A percentile compares a stretch with the other conserved stretches of the same genome.
Evolutionary conservation across 1,140 invertebrate species (phyloP).

Genomic region (Eumeta japonica): DNA sequence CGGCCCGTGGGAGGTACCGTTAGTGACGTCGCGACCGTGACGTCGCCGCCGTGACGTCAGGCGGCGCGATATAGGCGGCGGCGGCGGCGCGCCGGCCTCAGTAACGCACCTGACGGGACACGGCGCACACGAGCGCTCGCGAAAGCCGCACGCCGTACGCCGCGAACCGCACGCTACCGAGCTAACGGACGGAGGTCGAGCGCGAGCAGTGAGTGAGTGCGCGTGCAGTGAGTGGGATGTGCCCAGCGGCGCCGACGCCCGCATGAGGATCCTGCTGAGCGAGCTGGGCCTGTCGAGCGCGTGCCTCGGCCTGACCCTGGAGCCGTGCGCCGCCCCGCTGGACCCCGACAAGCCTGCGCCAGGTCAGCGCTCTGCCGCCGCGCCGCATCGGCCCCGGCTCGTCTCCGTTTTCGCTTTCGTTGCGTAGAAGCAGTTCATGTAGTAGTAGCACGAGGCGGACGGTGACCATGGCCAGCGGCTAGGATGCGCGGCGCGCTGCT

Average conservation of each 20-base stretch:
- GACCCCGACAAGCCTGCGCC: constrained; percentile 53
- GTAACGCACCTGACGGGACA: constrained; percentile 51
- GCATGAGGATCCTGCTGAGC: constrained; percentile 60
- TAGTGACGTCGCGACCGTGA: constrained; percentile 52
- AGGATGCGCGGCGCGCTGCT: constrained; percentile 57
- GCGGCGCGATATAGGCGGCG: constrained; percentile 51
- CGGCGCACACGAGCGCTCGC: constrained; percentile 39
- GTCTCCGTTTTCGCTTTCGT: constrained; percentile 56
- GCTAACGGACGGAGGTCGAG: constrained; percentile 36
- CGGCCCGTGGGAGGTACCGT: constrained; percentile 55
- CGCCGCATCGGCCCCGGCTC: constrained; percentile 39
- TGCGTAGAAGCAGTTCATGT: constrained; percentile 53
- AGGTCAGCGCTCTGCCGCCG: constrained; percentile 51
- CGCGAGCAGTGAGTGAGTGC: constrained; percentile 53
- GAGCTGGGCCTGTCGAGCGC: constrained; percentile 56
- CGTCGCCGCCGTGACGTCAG: constrained; percentile 54
- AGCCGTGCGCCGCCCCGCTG: constrained; percentile 49
- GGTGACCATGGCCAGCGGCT: constrained; percentile 55
- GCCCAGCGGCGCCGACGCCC: no score
- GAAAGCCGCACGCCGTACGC: constrained; percentile 6
- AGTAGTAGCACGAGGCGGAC: constrained; percentile 53
- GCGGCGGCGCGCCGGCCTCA: constrained; percentile 43
- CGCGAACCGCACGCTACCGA: constrained; percentile 21
- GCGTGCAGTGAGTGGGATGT: constrained; percentile 55
- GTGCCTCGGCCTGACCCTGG: constrained; percentile 53